Conservation (phyloP, 1,140 invertebrate genomes). For the Calephelis nemesis region DNA sequence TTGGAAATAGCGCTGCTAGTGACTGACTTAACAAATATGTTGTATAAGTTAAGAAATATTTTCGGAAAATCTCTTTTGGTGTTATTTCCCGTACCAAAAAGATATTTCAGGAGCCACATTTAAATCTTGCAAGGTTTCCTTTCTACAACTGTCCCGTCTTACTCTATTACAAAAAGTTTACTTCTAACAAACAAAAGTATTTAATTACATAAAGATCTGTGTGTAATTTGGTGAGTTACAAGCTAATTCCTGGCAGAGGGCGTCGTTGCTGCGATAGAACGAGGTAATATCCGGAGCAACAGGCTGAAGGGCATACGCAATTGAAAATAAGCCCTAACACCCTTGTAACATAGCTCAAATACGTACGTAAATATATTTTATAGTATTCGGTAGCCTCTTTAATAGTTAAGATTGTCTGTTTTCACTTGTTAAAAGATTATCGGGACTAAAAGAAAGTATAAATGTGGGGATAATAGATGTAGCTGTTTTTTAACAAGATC, state of each 20-base stretch:
- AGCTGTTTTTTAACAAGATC: not conserved
- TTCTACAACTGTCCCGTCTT: too few relatives aligned
- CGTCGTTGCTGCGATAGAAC: slow-evolving; percentile 41
- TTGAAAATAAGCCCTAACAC: slow-evolving; percentile 27
- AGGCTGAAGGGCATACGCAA: slow-evolving; percentile 37
- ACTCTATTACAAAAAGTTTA: too few relatives aligned
- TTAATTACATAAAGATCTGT: slow-evolving; percentile 61
- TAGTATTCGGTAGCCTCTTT: slow-evolving; percentile 10
- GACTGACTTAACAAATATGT: too few relatives aligned
- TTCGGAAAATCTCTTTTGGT: too few relatives aligned
- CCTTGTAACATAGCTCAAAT: slow-evolving; percentile 16
- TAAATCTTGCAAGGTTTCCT: too few relatives aligned
- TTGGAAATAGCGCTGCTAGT: too few relatives aligned
- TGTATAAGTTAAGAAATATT: too few relatives aligned
- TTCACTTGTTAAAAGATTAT: slow-evolving; percentile 11
- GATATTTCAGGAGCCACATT: too few relatives aligned
- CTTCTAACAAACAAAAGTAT: slow-evolving; percentile 43
- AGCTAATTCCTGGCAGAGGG: slow-evolving; percentile 58
- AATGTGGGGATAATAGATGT: not conserved
- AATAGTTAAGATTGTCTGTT: slow-evolving; percentile 11
- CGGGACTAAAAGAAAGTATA: not conserved
- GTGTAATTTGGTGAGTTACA: slow-evolving; percentile 69
- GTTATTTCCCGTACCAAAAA: too few relatives aligned
- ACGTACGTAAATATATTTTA: slow-evolving; percentile 3
- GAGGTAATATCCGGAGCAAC: slow-evolving; percentile 66